Evolutionary conservation across 2,888 invertebrate species (phyloP), one percentile per base, ranked within the genome.

Genomic region (Branchinecta sandiegonensis): DNA sequence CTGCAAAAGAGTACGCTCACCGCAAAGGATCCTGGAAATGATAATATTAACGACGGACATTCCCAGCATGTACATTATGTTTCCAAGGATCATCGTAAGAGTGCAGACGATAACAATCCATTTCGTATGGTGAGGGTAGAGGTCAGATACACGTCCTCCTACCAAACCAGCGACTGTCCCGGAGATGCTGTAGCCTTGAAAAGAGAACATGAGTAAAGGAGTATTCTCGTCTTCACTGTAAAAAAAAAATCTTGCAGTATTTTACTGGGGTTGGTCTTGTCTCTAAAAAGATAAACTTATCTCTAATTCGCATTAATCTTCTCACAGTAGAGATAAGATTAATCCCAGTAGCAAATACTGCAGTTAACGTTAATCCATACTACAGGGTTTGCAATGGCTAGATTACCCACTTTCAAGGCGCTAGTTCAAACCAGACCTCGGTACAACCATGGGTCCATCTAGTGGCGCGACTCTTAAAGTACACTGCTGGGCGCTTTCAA

Each of bases 41-140:
- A 79, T 71, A 37, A 80, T 72, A 65, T 79, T 76, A 77, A 77
- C 78, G 37, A 76, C 75, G 48, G 76, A 76, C n/a, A 76, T 71
- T 9, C 79, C 79, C 67, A 78, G 69, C 66, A 78, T 78, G 72
- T 80, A 80, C 75, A 79, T 76, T 66, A 77, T 69, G 70, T 77
- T 79, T 9, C 80, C 80, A 47, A 73, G 73, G 14, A 77, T 75
- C 67, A 78, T 73, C 7, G 78, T 69, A n/a, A 78, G 69, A 23
- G 79, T 74, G 12, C 74, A 68, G 56, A 77, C 77, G 10, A 78
- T 76, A 48, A 76, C 76, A 23, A 76, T 72, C 13, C 73, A 74
- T 69, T 73, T 74, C 46, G 74, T 74, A 14, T 72, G 71, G 17
- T 71, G 46, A 47, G 72, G 73, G 67, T 74, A 72, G 0, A 71